Evolutionary conservation across 2,888 invertebrate species (phyloP).

Genomic region (Thereva nobilitata): DNA sequence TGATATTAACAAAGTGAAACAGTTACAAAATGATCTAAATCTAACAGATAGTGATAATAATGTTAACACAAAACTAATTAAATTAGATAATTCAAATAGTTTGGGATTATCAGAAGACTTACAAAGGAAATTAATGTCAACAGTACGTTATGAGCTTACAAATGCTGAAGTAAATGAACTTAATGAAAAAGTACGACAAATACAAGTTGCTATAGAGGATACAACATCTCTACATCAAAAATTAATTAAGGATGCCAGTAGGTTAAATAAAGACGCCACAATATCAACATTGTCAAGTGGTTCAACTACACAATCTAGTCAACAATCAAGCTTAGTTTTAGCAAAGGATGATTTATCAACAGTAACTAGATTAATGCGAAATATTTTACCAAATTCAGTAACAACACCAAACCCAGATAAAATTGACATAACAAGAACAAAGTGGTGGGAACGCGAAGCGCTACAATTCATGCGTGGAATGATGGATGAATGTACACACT

Average conservation of each 20-base stretch:
- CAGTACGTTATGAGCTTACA: conserved; percentile 59
- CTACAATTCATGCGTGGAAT: conserved; percentile 94
- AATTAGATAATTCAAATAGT: conserved; percentile 49
- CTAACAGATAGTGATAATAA: background rate
- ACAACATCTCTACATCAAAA: background rate
- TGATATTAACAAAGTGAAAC: conserved; percentile 51
- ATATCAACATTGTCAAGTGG: background rate
- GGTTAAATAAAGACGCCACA: background rate
- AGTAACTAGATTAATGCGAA: conserved; percentile 55
- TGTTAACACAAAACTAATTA: conserved; percentile 44
- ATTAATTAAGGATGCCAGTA: background rate
- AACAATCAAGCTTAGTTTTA: background rate
- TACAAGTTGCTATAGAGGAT: conserved; percentile 9
- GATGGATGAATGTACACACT: conserved; percentile 98
- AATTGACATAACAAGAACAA: conserved; percentile 66
- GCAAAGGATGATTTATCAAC: conserved; percentile 44
- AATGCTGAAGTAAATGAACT: conserved; percentile 61
- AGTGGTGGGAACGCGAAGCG: conserved; percentile 78
- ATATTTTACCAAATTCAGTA: conserved; percentile 49
- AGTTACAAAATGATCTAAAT: background rate
- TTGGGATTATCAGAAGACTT: conserved; percentile 58
- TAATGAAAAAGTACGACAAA: conserved; percentile 53
- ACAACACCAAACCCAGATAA: conserved; percentile 44
- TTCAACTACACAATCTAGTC: background rate
- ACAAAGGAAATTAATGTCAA: conserved; percentile 59